Conservation (phyloP, 2,113 vertebrate genomes). For the Platycercus adscitus region DNA sequence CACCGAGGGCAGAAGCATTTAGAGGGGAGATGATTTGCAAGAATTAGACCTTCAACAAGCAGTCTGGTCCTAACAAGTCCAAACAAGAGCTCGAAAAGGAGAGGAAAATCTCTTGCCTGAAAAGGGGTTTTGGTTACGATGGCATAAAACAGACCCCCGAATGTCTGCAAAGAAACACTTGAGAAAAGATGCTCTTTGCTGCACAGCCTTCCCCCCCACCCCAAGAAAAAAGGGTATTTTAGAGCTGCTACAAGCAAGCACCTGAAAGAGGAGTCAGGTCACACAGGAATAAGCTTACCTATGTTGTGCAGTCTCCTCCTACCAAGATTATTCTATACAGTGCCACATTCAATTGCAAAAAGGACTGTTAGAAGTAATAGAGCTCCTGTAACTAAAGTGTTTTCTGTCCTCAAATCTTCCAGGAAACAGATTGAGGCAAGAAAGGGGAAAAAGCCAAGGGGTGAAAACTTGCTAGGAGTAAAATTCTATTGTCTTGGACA, state of each 20-base stretch:
- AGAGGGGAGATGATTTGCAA: neutral
- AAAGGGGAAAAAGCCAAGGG: neutral
- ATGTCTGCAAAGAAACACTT: neutral
- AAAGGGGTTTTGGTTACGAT: neutral
- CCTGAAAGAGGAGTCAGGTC: neutral
- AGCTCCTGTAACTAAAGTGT: conserved; percentile 59
- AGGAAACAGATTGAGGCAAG: conserved; percentile 19
- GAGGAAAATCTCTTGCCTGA: neutral
- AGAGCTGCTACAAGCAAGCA: neutral
- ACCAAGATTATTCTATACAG: conserved; percentile 4
- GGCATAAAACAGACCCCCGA: neutral
- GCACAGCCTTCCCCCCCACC: too few relatives aligned
- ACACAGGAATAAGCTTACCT: neutral
- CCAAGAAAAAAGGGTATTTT: neutral
- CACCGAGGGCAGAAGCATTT: neutral
- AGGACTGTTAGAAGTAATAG: conserved; percentile 22
- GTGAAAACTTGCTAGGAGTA: conserved; percentile 18
- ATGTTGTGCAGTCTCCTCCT: neutral
- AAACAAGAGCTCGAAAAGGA: neutral
- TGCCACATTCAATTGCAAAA: conserved; percentile 60
- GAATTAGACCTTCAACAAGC: neutral
- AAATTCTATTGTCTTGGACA: conserved; percentile 61
- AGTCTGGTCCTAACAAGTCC: neutral
- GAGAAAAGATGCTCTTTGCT: neutral
- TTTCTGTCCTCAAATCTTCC: conserved; percentile 56